These are phyloP conservation scores for Aleiodes alternator DNA, from an alignment of 2,888 invertebrate genomes.

Conservation along the genomic window DNA sequence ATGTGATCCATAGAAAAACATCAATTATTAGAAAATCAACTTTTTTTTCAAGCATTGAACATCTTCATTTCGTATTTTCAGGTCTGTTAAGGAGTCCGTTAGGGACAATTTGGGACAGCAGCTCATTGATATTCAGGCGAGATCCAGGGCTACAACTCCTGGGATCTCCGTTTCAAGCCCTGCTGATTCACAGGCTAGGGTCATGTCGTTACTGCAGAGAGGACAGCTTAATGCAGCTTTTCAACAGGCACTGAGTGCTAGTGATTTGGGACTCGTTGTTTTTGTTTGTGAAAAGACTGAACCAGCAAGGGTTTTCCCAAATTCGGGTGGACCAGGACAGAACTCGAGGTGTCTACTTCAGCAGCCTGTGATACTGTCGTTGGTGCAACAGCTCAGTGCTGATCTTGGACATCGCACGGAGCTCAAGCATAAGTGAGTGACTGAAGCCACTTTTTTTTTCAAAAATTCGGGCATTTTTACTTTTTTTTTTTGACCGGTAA, in stretches of 20 bases:
- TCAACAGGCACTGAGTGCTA: slow-evolving; percentile 91
- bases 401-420: slow-evolving; percentile 91
- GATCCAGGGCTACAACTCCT: slow-evolving; percentile 86
- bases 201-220: slow-evolving; percentile 72
- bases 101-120: slow-evolving; percentile 71
- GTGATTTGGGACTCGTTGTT: slow-evolving; percentile 91
- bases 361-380: slow-evolving; percentile 92
- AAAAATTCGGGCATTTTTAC: no score
- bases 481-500: no score
- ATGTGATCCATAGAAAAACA: no score
- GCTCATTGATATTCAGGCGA: slow-evolving; percentile 69
- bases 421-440: slow-evolving; percentile 85
- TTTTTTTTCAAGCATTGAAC: no score
- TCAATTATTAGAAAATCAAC: no score
- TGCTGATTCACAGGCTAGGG: slow-evolving; percentile 69
- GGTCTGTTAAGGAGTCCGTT: slow-evolving; percentile 70
- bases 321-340: slow-evolving; percentile 74
- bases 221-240: slow-evolving; percentile 92
- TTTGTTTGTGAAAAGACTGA: slow-evolving; percentile 91
- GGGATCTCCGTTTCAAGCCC: slow-evolving; percentile 78
- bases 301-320: slow-evolving; percentile 84
- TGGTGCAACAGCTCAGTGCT: slow-evolving; percentile 95
- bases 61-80: slow-evolving; percentile 52
- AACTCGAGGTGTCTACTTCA: slow-evolving; percentile 83
- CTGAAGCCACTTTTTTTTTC: no score